Conservation (phyloP, 1,140 invertebrate species). For the Formica exsecta region DNA sequence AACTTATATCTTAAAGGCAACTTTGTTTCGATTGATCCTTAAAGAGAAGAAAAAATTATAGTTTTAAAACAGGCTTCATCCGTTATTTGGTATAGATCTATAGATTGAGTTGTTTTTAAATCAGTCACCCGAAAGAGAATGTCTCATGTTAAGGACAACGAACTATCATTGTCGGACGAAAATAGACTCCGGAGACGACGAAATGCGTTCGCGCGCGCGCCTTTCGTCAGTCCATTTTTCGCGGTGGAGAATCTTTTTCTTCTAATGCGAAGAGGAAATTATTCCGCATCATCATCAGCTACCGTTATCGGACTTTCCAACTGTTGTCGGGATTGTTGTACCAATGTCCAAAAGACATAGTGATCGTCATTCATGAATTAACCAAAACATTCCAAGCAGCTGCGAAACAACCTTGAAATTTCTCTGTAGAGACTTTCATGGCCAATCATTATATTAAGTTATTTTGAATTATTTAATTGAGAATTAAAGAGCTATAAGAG, state of each 20-base stretch:
- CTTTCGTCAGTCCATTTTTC: conserved; percentile 12
- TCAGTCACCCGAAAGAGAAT: background rate
- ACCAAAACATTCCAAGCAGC: background rate
- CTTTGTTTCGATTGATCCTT: background rate
- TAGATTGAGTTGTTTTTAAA: background rate
- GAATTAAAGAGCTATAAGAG: no score
- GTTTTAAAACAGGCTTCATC: conserved; percentile 4
- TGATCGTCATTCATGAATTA: background rate
- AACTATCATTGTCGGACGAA: conserved; percentile 33
- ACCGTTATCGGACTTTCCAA: conserved; percentile 26
- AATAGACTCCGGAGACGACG: conserved; percentile 8
- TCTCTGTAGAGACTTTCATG: background rate
- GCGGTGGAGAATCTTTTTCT: background rate
- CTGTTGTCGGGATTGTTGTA: background rate
- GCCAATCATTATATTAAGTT: background rate
- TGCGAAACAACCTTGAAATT: conserved; percentile 26
- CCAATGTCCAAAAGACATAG: background rate
- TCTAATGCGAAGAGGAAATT: conserved; percentile 8
- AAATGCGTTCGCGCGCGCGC: background rate
- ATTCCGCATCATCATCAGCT: conserved; percentile 34
- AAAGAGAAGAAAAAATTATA: background rate
- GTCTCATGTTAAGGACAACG: conserved; percentile 30
- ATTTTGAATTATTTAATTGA: conserved; percentile 4
- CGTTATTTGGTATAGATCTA: background rate
- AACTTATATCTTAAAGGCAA: background rate